These are phyloP conservation scores for Stichodactyla helianthus DNA, from an alignment of 64 coral and sea anemone species.

Conservation along the genomic window DNA sequence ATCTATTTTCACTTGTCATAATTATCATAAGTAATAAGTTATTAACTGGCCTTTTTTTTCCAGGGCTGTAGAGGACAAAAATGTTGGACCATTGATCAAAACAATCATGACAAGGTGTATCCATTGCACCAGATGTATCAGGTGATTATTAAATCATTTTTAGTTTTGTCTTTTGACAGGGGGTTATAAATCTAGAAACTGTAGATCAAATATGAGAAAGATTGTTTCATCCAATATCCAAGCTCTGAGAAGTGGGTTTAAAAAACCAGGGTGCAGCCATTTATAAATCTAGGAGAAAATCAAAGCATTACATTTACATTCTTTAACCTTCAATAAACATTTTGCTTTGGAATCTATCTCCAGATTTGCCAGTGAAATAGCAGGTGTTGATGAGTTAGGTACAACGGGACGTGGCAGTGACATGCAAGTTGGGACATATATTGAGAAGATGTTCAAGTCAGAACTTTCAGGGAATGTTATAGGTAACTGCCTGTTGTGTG, in stretches of 20 bases:
- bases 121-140: slow-evolving; percentile 98
- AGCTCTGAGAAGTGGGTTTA: no score
- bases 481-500: slow-evolving; percentile 31
- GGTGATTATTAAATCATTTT: slow-evolving; percentile 33
- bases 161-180: background rate
- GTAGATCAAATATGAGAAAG: no score
- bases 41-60: background rate
- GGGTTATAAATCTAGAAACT: no score
- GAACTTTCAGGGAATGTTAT: slow-evolving; percentile 98
- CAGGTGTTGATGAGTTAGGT: slow-evolving; percentile 94
- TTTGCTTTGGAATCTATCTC: background rate
- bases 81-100: slow-evolving; percentile 92
- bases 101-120: slow-evolving; percentile 99
- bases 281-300: no score
- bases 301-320: no score
- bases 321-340: background rate
- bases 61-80: slow-evolving; percentile 99
- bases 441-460: slow-evolving; percentile 99
- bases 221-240: no score
- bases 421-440: slow-evolving; percentile 99
- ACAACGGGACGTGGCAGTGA: slow-evolving; percentile 94
- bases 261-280: no score
- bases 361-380: slow-evolving; percentile 99
- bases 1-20: no score
- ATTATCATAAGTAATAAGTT: background rate